These are phyloP conservation scores for Phyllotreta striolata DNA, from an alignment of 2,888 invertebrate species.

Conservation along the genomic window DNA sequence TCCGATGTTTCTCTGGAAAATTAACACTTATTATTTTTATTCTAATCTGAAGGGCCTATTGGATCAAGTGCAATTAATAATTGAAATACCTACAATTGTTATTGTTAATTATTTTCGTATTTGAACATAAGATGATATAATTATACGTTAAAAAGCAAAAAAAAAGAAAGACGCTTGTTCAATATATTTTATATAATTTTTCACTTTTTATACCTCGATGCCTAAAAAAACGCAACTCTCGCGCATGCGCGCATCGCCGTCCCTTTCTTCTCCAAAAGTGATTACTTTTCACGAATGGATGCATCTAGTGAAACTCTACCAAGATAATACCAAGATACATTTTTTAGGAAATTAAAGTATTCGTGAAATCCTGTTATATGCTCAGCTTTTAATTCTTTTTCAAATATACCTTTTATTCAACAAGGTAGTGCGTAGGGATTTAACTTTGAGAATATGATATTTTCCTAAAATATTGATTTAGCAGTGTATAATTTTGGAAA, in stretches of 20 bases:
- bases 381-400: too few relatives aligned
- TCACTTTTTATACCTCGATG: slow-evolving; percentile 59
- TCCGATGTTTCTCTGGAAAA: too few relatives aligned
- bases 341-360: not conserved
- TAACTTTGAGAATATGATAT: too few relatives aligned
- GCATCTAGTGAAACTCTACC: slow-evolving; percentile 9
- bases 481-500: too few relatives aligned
- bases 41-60: not conserved
- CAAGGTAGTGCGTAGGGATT: too few relatives aligned
- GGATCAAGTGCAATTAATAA: slow-evolving; percentile 16
- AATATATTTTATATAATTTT: slow-evolving; percentile 54
- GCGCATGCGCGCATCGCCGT: slow-evolving; percentile 40
- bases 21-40: too few relatives aligned
- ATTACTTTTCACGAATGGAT: slow-evolving; percentile 38
- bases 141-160: slow-evolving; percentile 47
- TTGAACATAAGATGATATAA: slow-evolving; percentile 51
- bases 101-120: slow-evolving; percentile 61
- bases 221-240: slow-evolving; percentile 49
- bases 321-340: not conserved
- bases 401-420: too few relatives aligned
- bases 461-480: too few relatives aligned
- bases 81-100: slow-evolving; percentile 50
- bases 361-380: too few relatives aligned
- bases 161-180: slow-evolving; percentile 50
- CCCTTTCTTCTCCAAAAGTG: slow-evolving; percentile 56